Evolutionary conservation across 2,113 vertebrate genomes (phyloP).

Genomic region (Nothoprocta perdicaria): DNA sequence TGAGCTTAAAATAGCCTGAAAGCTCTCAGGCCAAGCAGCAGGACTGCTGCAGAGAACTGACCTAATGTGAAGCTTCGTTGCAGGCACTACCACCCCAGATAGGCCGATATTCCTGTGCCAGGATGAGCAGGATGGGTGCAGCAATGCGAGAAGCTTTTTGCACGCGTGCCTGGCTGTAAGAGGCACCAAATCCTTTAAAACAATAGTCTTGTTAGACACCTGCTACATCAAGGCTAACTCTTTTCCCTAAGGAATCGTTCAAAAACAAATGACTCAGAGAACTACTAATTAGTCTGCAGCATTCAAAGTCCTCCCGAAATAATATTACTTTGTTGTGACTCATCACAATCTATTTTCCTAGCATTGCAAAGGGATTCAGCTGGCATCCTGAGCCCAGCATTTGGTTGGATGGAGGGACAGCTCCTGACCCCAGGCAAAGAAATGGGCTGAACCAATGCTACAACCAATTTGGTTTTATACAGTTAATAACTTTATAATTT

Average conservation of each 20-base stretch:
- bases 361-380: not conserved
- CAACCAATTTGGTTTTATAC: no score
- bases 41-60: not conserved
- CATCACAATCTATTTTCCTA: not conserved
- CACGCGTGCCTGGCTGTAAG: rapidly evolving
- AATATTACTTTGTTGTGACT: not conserved
- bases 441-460: no score
- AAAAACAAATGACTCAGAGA: slow-evolving; percentile 11
- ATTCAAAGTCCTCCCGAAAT: not conserved
- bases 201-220: not conserved
- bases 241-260: not conserved
- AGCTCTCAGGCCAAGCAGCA: not conserved
- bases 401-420: no score
- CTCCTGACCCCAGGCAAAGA: no score
- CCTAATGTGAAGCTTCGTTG: no score
- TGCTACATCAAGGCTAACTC: not conserved
- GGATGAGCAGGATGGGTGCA: no score
- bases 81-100: no score
- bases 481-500: no score
- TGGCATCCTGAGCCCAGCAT: not conserved
- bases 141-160: not conserved
- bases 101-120: no score
- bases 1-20: not conserved
- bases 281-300: not conserved
- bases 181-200: rapidly evolving